Conservation (phyloP, 2,797 vertebrate species). For the Sardinella longiceps region DNA sequence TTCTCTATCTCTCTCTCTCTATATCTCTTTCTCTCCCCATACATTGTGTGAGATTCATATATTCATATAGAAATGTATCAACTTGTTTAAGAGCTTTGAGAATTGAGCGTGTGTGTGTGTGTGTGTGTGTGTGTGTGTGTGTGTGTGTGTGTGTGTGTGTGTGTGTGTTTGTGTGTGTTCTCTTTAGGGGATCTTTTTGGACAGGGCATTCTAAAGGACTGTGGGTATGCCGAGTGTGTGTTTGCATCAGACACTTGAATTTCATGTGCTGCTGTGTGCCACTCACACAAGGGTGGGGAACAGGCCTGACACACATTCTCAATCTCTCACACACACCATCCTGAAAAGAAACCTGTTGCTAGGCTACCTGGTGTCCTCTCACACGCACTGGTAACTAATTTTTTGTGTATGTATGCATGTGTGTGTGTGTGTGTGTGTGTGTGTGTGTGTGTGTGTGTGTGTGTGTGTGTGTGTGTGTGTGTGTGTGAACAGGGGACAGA, state of each 20-base stretch:
- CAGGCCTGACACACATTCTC: slow-evolving; percentile 44
- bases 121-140: too few species aligned
- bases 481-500: not conserved
- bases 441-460: not conserved
- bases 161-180: not conserved
- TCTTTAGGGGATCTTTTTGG: slow-evolving; percentile 23
- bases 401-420: too few species aligned
- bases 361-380: not conserved
- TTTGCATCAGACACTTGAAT: slow-evolving; percentile 71
- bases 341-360: not conserved
- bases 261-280: slow-evolving; percentile 65
- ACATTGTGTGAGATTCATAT: too few species aligned
- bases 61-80: too few species aligned
- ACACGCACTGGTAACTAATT: not conserved
- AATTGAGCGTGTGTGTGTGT: too few species aligned
- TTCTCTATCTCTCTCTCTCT: too few species aligned
- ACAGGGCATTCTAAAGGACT: slow-evolving; percentile 21
- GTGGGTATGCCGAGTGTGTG: slow-evolving; percentile 52
- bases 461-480: slow-evolving; percentile 4
- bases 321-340: not conserved
- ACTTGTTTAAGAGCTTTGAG: too few species aligned
- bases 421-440: not conserved
- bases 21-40: too few species aligned
- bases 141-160: too few species aligned
- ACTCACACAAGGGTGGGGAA: slow-evolving; percentile 64